Evolutionary conservation across 2,113 vertebrate genomes (phyloP).

Genomic region (Ranitomeya variabilis): DNA sequence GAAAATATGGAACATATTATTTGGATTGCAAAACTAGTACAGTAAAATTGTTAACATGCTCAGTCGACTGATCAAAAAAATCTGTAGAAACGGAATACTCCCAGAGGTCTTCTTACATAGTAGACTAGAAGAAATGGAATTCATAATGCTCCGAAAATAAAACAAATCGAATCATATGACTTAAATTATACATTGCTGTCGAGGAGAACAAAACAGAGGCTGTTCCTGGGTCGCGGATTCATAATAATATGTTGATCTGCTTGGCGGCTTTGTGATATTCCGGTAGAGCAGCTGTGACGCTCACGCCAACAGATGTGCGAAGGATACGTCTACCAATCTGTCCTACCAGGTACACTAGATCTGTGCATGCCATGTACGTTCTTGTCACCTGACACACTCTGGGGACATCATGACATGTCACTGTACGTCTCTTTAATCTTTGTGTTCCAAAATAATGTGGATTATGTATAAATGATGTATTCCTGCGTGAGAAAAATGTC

Average conservation of each 20-base stretch:
- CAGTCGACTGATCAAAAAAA: constrained; percentile 42
- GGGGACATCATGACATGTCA: background rate
- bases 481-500: background rate
- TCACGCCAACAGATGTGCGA: constrained; percentile 26
- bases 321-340: background rate
- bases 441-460: background rate
- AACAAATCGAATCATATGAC: constrained; percentile 31
- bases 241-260: constrained; percentile 24
- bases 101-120: constrained; percentile 31
- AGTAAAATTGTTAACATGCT: constrained; percentile 48
- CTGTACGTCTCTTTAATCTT: background rate
- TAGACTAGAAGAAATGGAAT: constrained; percentile 39
- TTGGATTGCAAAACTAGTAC: constrained; percentile 39
- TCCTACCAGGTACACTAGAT: background rate
- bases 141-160: constrained; percentile 50
- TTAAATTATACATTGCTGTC: constrained; percentile 37
- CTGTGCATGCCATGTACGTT: background rate
- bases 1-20: constrained; percentile 58
- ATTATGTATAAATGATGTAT: background rate
- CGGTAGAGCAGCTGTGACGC: background rate
- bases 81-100: constrained; percentile 45
- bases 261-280: constrained; percentile 4
- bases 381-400: background rate
- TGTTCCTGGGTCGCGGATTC: constrained; percentile 14
- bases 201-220: constrained; percentile 21